Evolutionary conservation across 2,888 invertebrate genomes (phyloP), one percentile per base, ranked within the genome.

Genomic region (Andrena bucephala): DNA sequence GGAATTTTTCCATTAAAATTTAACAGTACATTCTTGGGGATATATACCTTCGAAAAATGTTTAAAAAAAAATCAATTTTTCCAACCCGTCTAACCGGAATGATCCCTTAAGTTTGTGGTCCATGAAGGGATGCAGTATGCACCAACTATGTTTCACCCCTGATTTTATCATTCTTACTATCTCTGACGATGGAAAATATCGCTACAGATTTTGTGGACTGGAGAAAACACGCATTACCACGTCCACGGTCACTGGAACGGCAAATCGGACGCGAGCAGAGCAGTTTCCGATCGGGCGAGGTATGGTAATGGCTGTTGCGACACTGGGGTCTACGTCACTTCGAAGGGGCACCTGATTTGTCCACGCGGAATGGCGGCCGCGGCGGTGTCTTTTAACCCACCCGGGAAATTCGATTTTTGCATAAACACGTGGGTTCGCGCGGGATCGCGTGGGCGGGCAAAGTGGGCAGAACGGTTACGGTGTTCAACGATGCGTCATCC

Each of bases 401-500:
- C 73, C 59, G 77, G 77, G 62, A 76, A 77, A 76, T 78, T 70
- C 36, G 63, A 72, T 65, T 72, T 76, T 69, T 69, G 59, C 77
- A 73, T 67, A 81, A 77, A 71, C 81, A 68, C 77, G 81, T 81
- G 77, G 81, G 81, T 52, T 79, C 48, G 48, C 65, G 60, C 52
- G 57, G 48, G 52, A 6, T 31, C 62, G 66, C 60, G 87, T 85
- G 81, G 87, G 84, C 33, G 80, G 50, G 8, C 48, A 60, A 67
- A 71, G 88, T 86, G 83, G 88, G 86, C 81, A 83, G 74, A 20
- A 78, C 57, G 71, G 60, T 77, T 68, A 83, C 85, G 66, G 83
- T 83, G 85, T 79, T 86, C 68, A 63, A 69, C 60, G 83, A 83
- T 87, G 87, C 85, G 87, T 87, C 87, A 87, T 85, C 87, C 72